Evolutionary conservation across 2,113 vertebrate species (phyloP), one percentile per base, ranked within the genome.

Genomic region (Grus americana): DNA sequence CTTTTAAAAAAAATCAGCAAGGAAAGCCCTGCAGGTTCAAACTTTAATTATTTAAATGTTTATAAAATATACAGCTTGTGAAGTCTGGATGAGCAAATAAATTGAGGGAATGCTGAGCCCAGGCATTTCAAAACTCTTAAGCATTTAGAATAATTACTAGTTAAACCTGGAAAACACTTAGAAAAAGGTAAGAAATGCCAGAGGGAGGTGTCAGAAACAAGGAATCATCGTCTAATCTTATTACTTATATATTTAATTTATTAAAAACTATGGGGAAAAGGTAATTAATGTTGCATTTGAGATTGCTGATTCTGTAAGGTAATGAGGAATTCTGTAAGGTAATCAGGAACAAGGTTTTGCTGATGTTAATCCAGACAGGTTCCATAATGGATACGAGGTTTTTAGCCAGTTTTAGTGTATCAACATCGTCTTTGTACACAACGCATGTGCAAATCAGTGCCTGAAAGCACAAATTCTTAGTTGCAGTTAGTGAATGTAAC

Each of bases 11-110:
- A 95, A 94, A 79, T 79, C 70, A 91, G 49, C 55, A 91, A 88
- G 66, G 38, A 91, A 94, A 91, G 42, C 67, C 86, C 81, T 67
- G 38, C 23, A 79, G 92, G 80, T 90, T 97, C n/a, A 92, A 79
- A 62, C n/a, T 83, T 96, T 59, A 93, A 95, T 96, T 94, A 95
- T 95, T 97, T 93, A 95, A 86, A 91, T 85, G 32, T 26, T 92
- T 88, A 76, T 88, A 92, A 92, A 91, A 83, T 50, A 67, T 91
- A 67, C 70, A 79, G 42, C 54, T 76, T 95, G 86, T 95, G 86
- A 92, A 86, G 89, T 90, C 92, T 96, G 78, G 63, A 76, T 90
- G 87, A 95, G 66, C 70, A 90, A 93, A 93, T 92, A 91, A 92
- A 92, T 70, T 50, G 83, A 66, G 46, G 22, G 42, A 94, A 82